Conservation (phyloP, 2,113 vertebrate genomes). For the Cairina moschata region DNA sequence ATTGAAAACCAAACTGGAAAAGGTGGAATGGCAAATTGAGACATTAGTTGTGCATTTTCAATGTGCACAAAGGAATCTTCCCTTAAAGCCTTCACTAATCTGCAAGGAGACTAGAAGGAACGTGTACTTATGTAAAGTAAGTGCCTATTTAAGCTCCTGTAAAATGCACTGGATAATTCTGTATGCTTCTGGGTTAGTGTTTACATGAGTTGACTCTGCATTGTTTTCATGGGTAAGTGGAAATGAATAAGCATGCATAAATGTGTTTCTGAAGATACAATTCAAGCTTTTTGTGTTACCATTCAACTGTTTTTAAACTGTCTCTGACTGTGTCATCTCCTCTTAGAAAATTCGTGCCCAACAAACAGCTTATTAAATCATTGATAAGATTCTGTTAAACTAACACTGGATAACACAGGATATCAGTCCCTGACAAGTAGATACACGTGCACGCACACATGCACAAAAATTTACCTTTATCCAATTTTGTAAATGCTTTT, state of each 20-base stretch:
- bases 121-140: not conserved
- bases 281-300: constrained; percentile 11
- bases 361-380: constrained; percentile 48
- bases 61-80: fast-evolving
- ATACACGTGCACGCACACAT: too few relatives aligned
- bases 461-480: not conserved
- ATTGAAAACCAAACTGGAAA: not conserved
- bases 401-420: not conserved
- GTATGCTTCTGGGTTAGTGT: not conserved
- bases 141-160: not conserved
- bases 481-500: not conserved
- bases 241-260: constrained; percentile 18
- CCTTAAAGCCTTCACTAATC: not conserved
- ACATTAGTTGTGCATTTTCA: not conserved
- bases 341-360: not conserved
- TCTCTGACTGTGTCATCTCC: not conserved
- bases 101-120: not conserved
- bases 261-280: constrained; percentile 42
- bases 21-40: not conserved
- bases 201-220: not conserved
- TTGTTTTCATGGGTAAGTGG: constrained; percentile 49
- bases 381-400: constrained; percentile 27
- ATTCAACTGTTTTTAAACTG: not conserved
- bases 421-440: not conserved
- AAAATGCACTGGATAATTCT: not conserved